Percentiles rank a stretch among this genome's conserved stretches.
Conservation (phyloP, 53 echinoderm and acorn worm species). For the Arbacia lixula region DNA sequence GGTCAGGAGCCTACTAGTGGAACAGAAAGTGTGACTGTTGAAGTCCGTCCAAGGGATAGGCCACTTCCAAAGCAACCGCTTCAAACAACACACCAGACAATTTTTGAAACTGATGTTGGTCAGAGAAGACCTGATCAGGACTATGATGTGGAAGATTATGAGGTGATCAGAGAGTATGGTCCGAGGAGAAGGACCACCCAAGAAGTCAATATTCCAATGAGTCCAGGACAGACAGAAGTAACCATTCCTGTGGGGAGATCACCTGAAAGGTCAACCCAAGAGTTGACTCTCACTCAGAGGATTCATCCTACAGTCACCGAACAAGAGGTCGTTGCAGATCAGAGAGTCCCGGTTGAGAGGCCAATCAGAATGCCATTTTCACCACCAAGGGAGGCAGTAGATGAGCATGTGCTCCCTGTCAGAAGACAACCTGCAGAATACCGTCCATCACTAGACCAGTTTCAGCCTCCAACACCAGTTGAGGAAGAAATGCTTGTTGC, state of each 20-base stretch:
- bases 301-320: slow-evolving; percentile 48
- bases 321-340: slow-evolving; percentile 19
- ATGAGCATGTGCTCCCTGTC: slow-evolving; percentile 35
- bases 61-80: slow-evolving; percentile 29
- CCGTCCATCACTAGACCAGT: neutral
- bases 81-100: slow-evolving; percentile 34
- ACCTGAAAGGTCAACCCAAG: slow-evolving; percentile 43
- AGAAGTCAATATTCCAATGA: slow-evolving; percentile 55
- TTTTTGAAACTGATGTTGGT: slow-evolving; percentile 54
- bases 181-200: slow-evolving; percentile 38
- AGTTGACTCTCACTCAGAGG: slow-evolving; percentile 34
- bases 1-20: slow-evolving; percentile 57
- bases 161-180: slow-evolving; percentile 55
- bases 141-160: slow-evolving; percentile 52
- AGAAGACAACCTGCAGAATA: slow-evolving; percentile 50
- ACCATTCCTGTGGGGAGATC: slow-evolving; percentile 46
- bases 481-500: slow-evolving; percentile 16
- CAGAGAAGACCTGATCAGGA: slow-evolving; percentile 20
- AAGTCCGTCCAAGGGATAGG: slow-evolving; percentile 64
- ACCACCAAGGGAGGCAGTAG: slow-evolving; percentile 39
- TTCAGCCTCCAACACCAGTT: slow-evolving; percentile 16
- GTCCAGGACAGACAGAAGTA: slow-evolving; percentile 45
- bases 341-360: neutral
- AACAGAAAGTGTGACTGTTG: slow-evolving; percentile 81
- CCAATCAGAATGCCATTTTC: slow-evolving; percentile 21